These are phyloP conservation scores for Tetragnatha versicolor DNA, from an alignment of 1,140 invertebrate species.

Conservation along the genomic window DNA sequence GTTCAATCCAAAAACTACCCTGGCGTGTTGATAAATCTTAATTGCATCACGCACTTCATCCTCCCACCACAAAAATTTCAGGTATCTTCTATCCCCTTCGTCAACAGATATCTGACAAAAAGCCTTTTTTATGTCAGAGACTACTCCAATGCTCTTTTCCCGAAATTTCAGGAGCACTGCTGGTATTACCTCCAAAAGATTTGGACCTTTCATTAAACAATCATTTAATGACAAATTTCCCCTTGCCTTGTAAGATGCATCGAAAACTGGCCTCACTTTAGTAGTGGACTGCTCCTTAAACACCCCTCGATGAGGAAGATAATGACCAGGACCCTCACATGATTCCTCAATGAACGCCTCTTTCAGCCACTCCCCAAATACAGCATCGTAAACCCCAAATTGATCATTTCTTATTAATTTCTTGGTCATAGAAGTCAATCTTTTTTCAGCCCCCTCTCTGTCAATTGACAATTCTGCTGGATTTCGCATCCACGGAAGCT, in stretches of 20 bases:
- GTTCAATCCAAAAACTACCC: not conserved
- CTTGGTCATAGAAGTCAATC: no score
- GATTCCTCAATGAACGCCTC: no score
- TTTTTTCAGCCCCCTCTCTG: no score
- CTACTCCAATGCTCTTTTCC: constrained; percentile 60
- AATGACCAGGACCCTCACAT: no score
- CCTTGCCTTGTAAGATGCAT: constrained; percentile 54
- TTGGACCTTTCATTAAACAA: constrained; percentile 35
- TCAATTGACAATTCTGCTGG: no score
- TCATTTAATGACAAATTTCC: constrained; percentile 53
- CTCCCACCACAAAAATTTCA: not conserved
- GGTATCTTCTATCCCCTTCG: not conserved
- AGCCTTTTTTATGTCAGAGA: constrained; percentile 63
- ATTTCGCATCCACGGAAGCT: no score
- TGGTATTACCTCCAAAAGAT: constrained; percentile 62
- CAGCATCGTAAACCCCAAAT: no score
- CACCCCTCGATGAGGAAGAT: constrained; percentile 55
- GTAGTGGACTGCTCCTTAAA: constrained; percentile 54
- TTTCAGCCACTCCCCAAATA: no score
- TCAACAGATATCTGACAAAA: constrained; percentile 63
- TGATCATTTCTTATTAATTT: no score
- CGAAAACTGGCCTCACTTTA: constrained; percentile 58
- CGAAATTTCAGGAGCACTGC: constrained; percentile 62
- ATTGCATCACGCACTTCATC: not conserved
- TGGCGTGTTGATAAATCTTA: not conserved